phyloP scores from a whole-genome alignment of 2,113 vertebrate genomes.

The Oceanodroma tethys region DNA sequence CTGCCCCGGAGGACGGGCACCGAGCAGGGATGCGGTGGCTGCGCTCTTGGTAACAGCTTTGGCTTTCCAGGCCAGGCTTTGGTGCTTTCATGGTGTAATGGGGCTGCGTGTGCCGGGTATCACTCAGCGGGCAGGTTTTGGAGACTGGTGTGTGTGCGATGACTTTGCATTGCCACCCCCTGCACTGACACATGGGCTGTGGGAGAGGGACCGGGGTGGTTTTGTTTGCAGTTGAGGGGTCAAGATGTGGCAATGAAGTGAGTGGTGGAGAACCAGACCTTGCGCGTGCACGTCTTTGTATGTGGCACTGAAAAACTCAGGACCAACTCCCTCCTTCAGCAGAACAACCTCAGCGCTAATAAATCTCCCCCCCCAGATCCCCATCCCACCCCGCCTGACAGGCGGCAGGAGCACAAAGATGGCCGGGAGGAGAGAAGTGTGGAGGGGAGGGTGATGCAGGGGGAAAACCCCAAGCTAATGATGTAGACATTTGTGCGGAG shows the following conservation, averaged over 20 bases:
- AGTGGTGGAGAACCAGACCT: neutral
- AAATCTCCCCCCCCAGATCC: neutral
- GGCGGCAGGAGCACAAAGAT: neutral
- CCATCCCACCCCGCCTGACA: neutral
- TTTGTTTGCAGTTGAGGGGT: neutral
- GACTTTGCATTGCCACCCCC: neutral
- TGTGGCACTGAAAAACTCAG: neutral
- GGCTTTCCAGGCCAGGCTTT: neutral
- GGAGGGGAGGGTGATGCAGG: neutral
- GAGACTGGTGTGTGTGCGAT: fast-evolving
- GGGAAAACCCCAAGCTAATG: neutral
- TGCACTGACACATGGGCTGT: fast-evolving
- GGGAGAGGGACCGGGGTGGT: neutral
- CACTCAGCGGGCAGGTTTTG: fast-evolving
- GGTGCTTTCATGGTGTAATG: neutral
- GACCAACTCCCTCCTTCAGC: neutral
- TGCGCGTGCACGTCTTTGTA: neutral
- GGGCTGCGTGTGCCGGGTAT: neutral
- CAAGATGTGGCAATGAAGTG: neutral
- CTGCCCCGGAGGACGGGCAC: fast-evolving
- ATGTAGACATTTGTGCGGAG: neutral
- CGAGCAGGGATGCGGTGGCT: neutral
- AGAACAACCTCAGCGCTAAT: neutral
- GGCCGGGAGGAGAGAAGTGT: neutral
- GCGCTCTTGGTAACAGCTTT: neutral